A percentile compares a stretch with the other conserved stretches of the same genome.
phyloP scores from a whole-genome alignment of 1,140 invertebrate species.

The Nebria ingens region DNA sequence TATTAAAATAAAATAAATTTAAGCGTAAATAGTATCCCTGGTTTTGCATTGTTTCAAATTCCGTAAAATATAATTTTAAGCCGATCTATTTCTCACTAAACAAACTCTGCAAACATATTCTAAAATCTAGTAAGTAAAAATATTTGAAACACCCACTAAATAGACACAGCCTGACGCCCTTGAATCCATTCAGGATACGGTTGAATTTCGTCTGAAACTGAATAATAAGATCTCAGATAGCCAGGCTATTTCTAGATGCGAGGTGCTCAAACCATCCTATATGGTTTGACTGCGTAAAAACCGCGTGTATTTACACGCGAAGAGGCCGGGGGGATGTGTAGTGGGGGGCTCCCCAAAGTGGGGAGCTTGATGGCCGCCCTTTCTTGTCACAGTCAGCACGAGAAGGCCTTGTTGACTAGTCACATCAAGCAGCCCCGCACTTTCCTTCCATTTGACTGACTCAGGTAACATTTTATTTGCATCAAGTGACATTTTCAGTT shows the following conservation, averaged over 20 bases:
- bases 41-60: not conserved
- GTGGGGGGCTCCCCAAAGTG: conserved; percentile 19
- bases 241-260: not conserved
- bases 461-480: too few relatives aligned
- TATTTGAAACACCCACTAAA: conserved; percentile 1
- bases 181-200: not conserved
- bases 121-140: not conserved
- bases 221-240: too few relatives aligned
- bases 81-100: not conserved
- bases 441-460: conserved; percentile 14
- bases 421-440: conserved; percentile 25
- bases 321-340: not conserved
- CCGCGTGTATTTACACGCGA: too few relatives aligned
- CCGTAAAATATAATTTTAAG: not conserved
- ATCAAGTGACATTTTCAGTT: too few relatives aligned
- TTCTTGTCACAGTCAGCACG: conserved; percentile 40
- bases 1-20: too few relatives aligned
- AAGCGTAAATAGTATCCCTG: too few relatives aligned
- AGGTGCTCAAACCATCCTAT: not conserved
- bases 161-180: not conserved
- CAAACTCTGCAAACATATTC: not conserved
- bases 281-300: not conserved
- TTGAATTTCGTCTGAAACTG: not conserved
- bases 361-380: conserved; percentile 14
- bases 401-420: conserved; percentile 42